Conservation (phyloP, 2,797 vertebrate genomes). For the Podargus strigoides region DNA sequence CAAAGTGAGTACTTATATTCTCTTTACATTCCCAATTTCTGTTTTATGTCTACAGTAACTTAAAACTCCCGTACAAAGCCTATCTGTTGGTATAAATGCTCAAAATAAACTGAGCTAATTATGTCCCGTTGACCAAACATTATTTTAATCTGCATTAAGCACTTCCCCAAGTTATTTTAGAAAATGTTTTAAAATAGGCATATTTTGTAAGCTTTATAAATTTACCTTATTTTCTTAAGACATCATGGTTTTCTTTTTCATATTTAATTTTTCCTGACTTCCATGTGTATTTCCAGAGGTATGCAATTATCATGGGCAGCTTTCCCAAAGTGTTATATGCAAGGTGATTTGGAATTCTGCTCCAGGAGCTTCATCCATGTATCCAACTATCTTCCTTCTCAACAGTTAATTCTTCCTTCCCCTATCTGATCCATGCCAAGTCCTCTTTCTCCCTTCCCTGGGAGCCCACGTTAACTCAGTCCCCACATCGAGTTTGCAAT, state of each 20-base stretch:
- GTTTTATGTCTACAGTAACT: not conserved
- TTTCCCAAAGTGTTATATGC: not conserved
- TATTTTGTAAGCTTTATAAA: not conserved
- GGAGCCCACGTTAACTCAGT: not conserved
- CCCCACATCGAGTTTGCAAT: not conserved
- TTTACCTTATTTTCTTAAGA: not conserved
- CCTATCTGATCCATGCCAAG: not conserved
- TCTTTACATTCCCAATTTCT: not conserved
- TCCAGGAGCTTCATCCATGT: not conserved
- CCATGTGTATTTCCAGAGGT: not conserved
- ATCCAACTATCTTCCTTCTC: not conserved
- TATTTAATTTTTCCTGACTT: not conserved
- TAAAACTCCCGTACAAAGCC: not conserved
- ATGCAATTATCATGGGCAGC: not conserved
- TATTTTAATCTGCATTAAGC: not conserved
- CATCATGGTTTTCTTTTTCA: not conserved
- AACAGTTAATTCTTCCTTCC: not conserved
- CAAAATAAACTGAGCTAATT: not conserved
- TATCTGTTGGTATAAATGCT: not conserved
- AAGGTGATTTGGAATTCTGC: not conserved
- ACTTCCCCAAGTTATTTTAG: not conserved
- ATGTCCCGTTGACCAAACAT: not conserved
- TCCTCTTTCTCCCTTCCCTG: not conserved
- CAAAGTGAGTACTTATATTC: not conserved
- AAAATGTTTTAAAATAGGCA: not conserved